Conservation (phyloP, 2,113 vertebrate genomes). For the Cavia porcellus region DNA sequence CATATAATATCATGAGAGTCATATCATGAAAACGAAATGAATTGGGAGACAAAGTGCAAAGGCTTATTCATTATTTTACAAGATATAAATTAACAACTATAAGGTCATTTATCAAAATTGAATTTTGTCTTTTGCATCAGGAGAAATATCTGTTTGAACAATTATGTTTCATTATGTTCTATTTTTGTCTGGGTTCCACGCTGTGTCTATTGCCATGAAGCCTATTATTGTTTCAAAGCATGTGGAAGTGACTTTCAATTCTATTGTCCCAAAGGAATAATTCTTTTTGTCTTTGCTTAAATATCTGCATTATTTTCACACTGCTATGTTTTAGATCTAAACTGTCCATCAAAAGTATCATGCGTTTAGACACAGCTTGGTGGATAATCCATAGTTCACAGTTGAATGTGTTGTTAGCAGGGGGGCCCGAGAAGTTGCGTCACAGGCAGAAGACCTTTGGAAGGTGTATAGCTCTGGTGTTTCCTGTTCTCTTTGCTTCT, state of each 20-base stretch:
- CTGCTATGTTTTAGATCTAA: not conserved
- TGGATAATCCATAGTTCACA: not conserved
- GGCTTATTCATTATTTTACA: not conserved
- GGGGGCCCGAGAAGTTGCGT: not conserved
- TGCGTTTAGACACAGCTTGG: not conserved
- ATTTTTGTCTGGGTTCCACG: not conserved
- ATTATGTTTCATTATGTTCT: not conserved
- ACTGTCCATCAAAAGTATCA: not conserved
- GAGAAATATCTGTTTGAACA: constrained; percentile 8
- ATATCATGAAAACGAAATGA: not conserved
- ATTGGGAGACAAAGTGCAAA: not conserved
- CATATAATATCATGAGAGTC: no score
- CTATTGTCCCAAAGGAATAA: not conserved
- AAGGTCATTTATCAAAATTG: not conserved
- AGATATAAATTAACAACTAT: not conserved
- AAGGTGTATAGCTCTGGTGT: not conserved
- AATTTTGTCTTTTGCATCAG: constrained; percentile 45
- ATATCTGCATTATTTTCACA: constrained; percentile 35
- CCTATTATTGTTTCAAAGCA: constrained; percentile 2
- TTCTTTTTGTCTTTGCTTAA: not conserved
- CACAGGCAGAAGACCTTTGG: not conserved
- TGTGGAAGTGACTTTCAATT: not conserved
- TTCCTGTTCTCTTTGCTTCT: not conserved
- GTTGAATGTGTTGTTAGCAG: not conserved
- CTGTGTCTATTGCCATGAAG: not conserved